Evolutionary conservation across 2,888 invertebrate genomes (phyloP).

Genomic region (Melipona beecheii): DNA sequence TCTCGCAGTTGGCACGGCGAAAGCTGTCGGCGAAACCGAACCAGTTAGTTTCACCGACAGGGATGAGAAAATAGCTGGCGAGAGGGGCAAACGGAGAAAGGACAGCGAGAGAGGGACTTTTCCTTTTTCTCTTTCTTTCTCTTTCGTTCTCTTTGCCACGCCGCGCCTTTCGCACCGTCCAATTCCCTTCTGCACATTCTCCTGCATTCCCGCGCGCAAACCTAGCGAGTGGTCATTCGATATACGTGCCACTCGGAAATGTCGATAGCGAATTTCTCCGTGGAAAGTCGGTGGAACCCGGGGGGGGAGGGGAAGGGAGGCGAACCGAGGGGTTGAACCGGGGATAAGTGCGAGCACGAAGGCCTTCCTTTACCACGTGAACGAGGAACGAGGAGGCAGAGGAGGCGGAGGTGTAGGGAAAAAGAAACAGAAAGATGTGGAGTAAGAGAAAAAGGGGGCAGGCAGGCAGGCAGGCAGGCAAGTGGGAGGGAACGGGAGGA

Average conservation of each 20-base stretch:
- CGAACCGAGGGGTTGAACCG: conserved; percentile 1
- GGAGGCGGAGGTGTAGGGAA: no score
- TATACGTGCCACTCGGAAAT: conserved; percentile 70
- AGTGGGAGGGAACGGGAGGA: conserved; percentile 65
- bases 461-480: background rate
- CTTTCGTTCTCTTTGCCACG: background rate
- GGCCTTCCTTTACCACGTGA: conserved; percentile 18
- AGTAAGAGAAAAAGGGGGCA: conserved; percentile 12
- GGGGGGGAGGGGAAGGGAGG: background rate
- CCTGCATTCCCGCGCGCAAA: conserved; percentile 31
- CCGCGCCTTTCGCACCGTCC: background rate
- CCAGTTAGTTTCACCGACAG: conserved; percentile 36
- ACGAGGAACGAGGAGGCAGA: conserved; percentile 21
- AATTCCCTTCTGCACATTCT: conserved; percentile 33
- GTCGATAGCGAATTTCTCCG: conserved; percentile 75
- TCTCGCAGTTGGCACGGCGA: conserved; percentile 44
- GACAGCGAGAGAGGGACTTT: background rate
- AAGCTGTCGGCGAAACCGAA: conserved; percentile 48
- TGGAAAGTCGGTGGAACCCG: conserved; percentile 55
- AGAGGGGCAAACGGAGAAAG: background rate
- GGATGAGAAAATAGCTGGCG: background rate
- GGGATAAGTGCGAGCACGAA: conserved; percentile 35
- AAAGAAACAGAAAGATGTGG: conserved; percentile 16
- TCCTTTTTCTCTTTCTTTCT: conserved; percentile 22
- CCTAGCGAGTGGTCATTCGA: conserved; percentile 56